Percentiles rank a stretch among this genome's conserved stretches.
Conservation (phyloP, 1,140 invertebrate species). For the Vollenhovia emeryi region DNA sequence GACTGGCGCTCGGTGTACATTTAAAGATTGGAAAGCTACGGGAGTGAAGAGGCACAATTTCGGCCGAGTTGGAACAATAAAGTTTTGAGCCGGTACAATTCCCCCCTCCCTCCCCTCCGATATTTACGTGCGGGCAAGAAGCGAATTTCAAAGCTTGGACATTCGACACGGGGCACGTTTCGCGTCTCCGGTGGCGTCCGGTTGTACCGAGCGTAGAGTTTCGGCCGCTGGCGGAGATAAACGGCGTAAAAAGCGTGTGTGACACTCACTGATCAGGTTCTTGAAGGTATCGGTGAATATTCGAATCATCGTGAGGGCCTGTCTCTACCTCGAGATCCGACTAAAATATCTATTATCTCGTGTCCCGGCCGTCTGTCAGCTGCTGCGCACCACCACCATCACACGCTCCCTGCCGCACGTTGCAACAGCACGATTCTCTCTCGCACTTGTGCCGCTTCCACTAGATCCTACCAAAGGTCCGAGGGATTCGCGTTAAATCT, state of each 20-base stretch:
- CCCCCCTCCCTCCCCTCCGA: too few relatives aligned
- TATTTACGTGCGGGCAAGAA: neutral
- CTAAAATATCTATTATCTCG: constrained; percentile 53
- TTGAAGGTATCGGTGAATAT: constrained; percentile 82
- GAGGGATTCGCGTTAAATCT: constrained; percentile 57
- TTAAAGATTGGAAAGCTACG: neutral
- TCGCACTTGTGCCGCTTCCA: constrained; percentile 38
- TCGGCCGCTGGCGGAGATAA: neutral
- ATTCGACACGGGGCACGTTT: neutral
- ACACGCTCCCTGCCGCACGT: constrained; percentile 68
- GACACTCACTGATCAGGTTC: constrained; percentile 83
- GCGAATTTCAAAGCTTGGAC: neutral
- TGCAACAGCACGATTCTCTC: constrained; percentile 39
- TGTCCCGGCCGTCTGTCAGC: constrained; percentile 71
- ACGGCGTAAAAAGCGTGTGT: neutral
- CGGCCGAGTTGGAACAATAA: neutral
- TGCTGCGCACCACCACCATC: constrained; percentile 74
- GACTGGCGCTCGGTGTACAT: neutral
- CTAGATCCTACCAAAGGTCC: constrained; percentile 62
- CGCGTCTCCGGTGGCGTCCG: neutral
- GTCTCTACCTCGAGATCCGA: constrained; percentile 52
- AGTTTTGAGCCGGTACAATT: neutral
- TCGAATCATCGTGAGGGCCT: constrained; percentile 79
- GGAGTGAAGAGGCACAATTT: neutral
- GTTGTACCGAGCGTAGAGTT: too few relatives aligned